Percentiles rank a stretch among this genome's conserved stretches.
Evolutionary conservation across 2,888 invertebrate species (phyloP).

Genomic region (Onchidella celtica): DNA sequence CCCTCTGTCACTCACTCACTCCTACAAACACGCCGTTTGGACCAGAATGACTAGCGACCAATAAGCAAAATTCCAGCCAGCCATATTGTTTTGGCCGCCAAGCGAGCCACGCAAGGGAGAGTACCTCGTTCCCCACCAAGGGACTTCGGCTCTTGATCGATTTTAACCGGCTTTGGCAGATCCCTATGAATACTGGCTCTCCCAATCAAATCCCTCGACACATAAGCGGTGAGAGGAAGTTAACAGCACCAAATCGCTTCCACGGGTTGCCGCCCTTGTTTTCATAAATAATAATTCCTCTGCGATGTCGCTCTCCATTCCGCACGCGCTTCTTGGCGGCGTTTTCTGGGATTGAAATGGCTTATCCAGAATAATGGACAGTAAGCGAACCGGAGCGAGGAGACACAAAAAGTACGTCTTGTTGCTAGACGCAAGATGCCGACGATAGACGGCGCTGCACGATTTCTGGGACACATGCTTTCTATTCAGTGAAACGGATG

Average conservation of each 20-base stretch:
- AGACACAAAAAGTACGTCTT: too few relatives aligned
- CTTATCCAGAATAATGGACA: background rate
- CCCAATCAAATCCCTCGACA: slow-evolving; percentile 34
- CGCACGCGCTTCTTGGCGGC: background rate
- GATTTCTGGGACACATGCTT: too few relatives aligned
- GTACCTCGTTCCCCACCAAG: slow-evolving; percentile 1
- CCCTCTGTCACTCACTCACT: slow-evolving; percentile 14
- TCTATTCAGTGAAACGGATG: too few relatives aligned
- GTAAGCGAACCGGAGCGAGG: too few relatives aligned
- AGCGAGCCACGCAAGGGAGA: slow-evolving; percentile 15
- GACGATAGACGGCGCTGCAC: too few relatives aligned
- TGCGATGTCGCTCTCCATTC: background rate
- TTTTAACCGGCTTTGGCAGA: slow-evolving; percentile 39
- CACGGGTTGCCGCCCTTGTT: background rate
- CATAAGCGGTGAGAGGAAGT: slow-evolving; percentile 12
- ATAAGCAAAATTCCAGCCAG: slow-evolving; percentile 8
- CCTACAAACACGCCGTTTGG: slow-evolving; percentile 6
- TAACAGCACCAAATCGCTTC: slow-evolving; percentile 8
- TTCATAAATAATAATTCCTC: slow-evolving; percentile 41
- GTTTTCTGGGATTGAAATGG: background rate
- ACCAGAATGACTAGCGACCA: slow-evolving; percentile 23
- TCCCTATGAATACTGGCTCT: slow-evolving; percentile 36
- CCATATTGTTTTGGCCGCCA: slow-evolving; percentile 16
- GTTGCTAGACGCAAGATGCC: too few relatives aligned
- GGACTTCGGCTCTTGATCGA: slow-evolving; percentile 29